Evolutionary conservation across 2,797 vertebrate species (phyloP).

Genomic region (Halcyon chelicuti): DNA sequence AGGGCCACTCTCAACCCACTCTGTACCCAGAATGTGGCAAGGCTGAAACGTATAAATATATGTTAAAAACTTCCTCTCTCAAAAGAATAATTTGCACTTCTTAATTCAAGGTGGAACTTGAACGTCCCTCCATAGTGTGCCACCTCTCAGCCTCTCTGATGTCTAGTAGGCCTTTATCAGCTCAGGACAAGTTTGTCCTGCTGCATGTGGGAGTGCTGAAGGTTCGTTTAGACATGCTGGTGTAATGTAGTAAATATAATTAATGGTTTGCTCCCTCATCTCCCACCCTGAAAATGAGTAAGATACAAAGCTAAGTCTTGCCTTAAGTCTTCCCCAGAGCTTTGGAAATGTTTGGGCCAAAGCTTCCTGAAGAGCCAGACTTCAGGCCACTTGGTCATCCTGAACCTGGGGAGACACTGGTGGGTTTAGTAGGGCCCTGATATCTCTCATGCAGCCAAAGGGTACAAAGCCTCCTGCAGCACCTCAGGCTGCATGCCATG

Average conservation of each 20-base stretch:
- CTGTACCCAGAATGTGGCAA: not conserved
- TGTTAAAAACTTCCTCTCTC: not conserved
- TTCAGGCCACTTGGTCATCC: not conserved
- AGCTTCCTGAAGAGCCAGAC: not conserved
- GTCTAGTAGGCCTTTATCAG: not conserved
- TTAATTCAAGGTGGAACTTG: not conserved
- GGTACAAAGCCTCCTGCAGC: not conserved
- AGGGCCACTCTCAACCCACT: no score
- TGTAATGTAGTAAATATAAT: not conserved
- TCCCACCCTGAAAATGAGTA: not conserved
- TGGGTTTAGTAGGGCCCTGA: not conserved
- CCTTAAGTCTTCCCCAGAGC: not conserved
- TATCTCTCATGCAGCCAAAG: not conserved
- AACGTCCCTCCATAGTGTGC: not conserved
- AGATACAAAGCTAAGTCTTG: not conserved
- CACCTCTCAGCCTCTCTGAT: not conserved
- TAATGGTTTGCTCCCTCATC: not conserved
- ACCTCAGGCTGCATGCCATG: not conserved
- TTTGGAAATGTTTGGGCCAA: not conserved
- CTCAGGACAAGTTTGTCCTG: not conserved
- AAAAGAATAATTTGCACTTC: not conserved
- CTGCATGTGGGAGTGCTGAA: not conserved
- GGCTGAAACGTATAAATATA: not conserved
- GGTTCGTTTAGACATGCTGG: not conserved
- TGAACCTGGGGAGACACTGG: not conserved